Evolutionary conservation across 2,797 vertebrate genomes (phyloP).

Genomic region (Pristis pectinata): DNA sequence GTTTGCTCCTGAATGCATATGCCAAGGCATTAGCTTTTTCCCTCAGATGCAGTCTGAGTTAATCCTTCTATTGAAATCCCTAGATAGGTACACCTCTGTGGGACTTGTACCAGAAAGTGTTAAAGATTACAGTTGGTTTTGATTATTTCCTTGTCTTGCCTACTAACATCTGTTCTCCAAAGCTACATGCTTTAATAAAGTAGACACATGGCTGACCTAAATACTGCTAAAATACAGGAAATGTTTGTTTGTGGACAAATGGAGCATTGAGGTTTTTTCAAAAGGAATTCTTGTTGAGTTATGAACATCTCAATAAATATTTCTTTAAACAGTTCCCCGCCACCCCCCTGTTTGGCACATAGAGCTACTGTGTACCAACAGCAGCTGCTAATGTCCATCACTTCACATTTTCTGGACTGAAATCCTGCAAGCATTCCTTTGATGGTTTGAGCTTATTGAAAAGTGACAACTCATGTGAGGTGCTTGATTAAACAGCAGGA

Average conservation of each 20-base stretch:
- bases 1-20: too few species aligned
- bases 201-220: background rate
- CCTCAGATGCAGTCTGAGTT: too few species aligned
- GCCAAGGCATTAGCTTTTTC: too few species aligned
- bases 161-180: background rate
- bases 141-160: background rate
- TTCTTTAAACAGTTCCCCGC: background rate
- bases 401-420: background rate
- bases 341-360: background rate
- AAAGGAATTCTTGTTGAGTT: background rate
- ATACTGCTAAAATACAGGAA: background rate
- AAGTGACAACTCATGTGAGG: slow-evolving; percentile 1
- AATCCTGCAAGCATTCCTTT: slow-evolving; percentile 24
- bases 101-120: background rate
- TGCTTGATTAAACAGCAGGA: background rate
- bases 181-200: background rate
- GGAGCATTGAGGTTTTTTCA: background rate
- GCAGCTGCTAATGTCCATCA: background rate
- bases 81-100: background rate
- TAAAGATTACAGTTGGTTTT: background rate
- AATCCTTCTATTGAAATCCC: background rate
- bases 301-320: background rate
- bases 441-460: background rate
- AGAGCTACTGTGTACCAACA: background rate
- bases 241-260: background rate